Percentiles rank a stretch among this genome's conserved stretches.
phyloP scores from a whole-genome alignment of 2,113 vertebrate species.

The Orcinus orca region DNA sequence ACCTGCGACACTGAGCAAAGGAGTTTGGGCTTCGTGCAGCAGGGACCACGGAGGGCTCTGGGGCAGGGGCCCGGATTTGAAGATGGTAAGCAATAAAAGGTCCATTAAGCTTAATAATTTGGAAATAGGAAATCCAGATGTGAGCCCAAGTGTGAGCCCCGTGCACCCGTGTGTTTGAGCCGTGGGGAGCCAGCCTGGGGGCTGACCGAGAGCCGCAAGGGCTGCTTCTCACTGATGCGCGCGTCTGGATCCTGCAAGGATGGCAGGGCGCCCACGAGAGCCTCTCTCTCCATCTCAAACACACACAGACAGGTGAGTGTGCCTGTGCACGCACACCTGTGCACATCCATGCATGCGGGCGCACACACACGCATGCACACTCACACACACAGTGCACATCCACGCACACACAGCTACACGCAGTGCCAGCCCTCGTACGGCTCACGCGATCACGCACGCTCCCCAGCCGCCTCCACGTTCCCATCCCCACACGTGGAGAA shows the following conservation, averaged over 20 bases:
- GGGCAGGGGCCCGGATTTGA: rapidly evolving
- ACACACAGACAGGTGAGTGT: neutral
- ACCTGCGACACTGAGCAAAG: rapidly evolving
- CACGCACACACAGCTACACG: rapidly evolving
- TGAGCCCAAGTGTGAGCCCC: rapidly evolving
- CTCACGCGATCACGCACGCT: rapidly evolving
- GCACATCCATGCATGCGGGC: too few species aligned
- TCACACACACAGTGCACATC: neutral
- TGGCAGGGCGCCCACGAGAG: rapidly evolving
- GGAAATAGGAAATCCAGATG: rapidly evolving
- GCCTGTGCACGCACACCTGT: too few species aligned
- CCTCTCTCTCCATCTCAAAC: neutral
- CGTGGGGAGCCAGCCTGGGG: rapidly evolving
- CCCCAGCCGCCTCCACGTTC: rapidly evolving
- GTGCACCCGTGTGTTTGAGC: rapidly evolving
- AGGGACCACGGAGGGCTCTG: too few species aligned
- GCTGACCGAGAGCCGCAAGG: rapidly evolving
- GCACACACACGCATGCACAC: rapidly evolving
- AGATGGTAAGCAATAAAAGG: rapidly evolving
- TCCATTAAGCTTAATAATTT: neutral
- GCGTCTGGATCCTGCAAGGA: rapidly evolving
- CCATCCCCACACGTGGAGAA: neutral
- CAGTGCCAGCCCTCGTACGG: rapidly evolving
- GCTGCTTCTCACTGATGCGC: rapidly evolving
- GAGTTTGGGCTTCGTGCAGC: rapidly evolving